Conservation (phyloP, 1,140 invertebrate genomes). For the Cydia fagiglandana region DNA sequence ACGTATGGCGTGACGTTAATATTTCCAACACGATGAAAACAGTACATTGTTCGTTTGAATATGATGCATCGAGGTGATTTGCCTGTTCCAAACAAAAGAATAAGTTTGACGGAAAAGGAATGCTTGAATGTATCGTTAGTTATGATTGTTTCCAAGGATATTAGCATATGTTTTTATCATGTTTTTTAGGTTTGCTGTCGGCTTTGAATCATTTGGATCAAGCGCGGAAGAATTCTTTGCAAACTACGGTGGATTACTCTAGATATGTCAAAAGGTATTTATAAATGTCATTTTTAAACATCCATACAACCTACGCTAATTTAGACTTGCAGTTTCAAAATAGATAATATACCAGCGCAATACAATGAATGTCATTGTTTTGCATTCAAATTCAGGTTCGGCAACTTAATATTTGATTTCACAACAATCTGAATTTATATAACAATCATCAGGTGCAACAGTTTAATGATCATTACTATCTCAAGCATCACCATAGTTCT, state of each 20-base stretch:
- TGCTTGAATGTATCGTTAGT: conserved; percentile 66
- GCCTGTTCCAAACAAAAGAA: conserved; percentile 76
- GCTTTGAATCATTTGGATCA: conserved; percentile 78
- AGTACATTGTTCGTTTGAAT: conserved; percentile 71
- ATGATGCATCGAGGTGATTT: conserved; percentile 77
- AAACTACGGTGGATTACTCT: conserved; percentile 85
- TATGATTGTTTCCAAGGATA: conserved; percentile 60
- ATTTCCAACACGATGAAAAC: conserved; percentile 72
- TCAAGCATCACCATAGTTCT: neutral
- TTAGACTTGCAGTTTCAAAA: conserved; percentile 26
- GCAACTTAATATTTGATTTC: conserved; percentile 23
- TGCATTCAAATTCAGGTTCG: conserved; percentile 17
- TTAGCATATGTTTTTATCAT: conserved; percentile 60
- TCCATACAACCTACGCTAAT: conserved; percentile 25
- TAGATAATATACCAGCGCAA: conserved; percentile 16
- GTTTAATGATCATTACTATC: neutral
- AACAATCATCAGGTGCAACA: conserved; percentile 4
- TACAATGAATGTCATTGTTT: conserved; percentile 32
- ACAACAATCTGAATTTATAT: conserved; percentile 16
- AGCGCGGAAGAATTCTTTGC: conserved; percentile 69
- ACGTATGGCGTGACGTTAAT: conserved; percentile 49
- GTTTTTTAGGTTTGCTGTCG: conserved; percentile 79
- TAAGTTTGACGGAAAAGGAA: conserved; percentile 70
- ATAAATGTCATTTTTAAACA: conserved; percentile 24
- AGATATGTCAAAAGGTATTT: conserved; percentile 88